phyloP scores from a whole-genome alignment of 2,113 vertebrate species.

The Protomyctophum bolini region DNA sequence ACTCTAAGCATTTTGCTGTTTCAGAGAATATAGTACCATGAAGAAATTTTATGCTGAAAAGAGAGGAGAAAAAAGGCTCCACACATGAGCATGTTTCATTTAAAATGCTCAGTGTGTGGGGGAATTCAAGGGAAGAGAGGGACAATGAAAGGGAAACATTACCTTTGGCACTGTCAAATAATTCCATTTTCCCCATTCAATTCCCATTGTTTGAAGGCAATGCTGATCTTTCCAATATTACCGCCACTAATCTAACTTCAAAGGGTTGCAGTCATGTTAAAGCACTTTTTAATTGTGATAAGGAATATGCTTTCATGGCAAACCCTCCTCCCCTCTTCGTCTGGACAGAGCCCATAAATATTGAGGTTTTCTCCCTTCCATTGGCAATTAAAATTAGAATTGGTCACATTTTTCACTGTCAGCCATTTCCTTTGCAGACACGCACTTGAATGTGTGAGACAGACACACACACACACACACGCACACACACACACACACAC shows the following conservation, averaged over 20 bases:
- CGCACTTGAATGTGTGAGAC: neutral
- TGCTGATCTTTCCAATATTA: constrained; percentile 64
- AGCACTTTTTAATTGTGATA: constrained; percentile 73
- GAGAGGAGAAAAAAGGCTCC: constrained; percentile 13
- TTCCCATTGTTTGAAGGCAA: constrained; percentile 61
- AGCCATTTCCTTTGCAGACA: constrained; percentile 62
- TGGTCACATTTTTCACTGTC: constrained; percentile 76
- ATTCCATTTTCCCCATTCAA: constrained; percentile 55
- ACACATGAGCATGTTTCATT: constrained; percentile 46
- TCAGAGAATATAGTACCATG: constrained; percentile 8
- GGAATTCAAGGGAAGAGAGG: constrained; percentile 46
- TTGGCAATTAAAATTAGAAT: constrained; percentile 74
- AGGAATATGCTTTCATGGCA: constrained; percentile 71
- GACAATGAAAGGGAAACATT: constrained; percentile 48
- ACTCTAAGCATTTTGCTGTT: constrained; percentile 41
- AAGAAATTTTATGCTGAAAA: constrained; percentile 62
- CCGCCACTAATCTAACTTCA: constrained; percentile 73
- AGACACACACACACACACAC: neutral
- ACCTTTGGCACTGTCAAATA: constrained; percentile 67
- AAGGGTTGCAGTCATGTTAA: constrained; percentile 71
- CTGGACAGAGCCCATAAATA: constrained; percentile 66
- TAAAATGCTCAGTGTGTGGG: constrained; percentile 33
- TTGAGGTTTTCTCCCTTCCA: constrained; percentile 55
- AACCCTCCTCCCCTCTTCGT: constrained; percentile 60
- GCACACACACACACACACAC: neutral